Evolutionary conservation across 2,797 vertebrate species (phyloP).

Genomic region (Sebastes alutus): DNA sequence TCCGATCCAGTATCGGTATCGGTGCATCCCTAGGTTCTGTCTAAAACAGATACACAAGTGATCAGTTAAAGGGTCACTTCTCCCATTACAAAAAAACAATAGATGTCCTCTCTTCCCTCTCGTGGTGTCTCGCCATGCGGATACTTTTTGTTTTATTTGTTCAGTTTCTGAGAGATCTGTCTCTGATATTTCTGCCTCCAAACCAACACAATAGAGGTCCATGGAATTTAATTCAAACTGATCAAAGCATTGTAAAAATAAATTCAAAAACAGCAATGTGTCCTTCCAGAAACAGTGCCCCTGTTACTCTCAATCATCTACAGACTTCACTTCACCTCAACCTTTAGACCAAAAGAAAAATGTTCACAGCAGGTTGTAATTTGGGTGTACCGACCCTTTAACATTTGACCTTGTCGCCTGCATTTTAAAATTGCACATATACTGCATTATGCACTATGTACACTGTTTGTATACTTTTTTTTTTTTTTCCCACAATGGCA

Average conservation of each 20-base stretch:
- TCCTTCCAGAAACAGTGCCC: too few species aligned
- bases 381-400: background rate
- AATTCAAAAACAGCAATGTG: too few species aligned
- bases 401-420: background rate
- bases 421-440: background rate
- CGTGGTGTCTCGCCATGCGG: background rate
- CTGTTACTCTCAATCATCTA: background rate
- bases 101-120: background rate
- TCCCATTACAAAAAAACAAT: background rate
- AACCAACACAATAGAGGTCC: background rate
- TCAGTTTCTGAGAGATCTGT: background rate
- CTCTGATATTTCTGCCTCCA: background rate
- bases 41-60: background rate
- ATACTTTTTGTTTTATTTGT: background rate
- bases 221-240: background rate
- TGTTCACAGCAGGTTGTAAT: background rate
- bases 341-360: too few species aligned
- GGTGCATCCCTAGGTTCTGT: too few species aligned
- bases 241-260: background rate
- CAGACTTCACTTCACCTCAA: background rate
- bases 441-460: background rate
- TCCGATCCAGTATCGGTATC: too few species aligned
- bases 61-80: background rate
- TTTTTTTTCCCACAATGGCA: too few species aligned
- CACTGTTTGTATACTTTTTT: background rate